Base-by-base conservation (phyloP, 37 sponge, comb jelly and placozoan genomes). In the Chondrilla cf. caribensis region DNA sequence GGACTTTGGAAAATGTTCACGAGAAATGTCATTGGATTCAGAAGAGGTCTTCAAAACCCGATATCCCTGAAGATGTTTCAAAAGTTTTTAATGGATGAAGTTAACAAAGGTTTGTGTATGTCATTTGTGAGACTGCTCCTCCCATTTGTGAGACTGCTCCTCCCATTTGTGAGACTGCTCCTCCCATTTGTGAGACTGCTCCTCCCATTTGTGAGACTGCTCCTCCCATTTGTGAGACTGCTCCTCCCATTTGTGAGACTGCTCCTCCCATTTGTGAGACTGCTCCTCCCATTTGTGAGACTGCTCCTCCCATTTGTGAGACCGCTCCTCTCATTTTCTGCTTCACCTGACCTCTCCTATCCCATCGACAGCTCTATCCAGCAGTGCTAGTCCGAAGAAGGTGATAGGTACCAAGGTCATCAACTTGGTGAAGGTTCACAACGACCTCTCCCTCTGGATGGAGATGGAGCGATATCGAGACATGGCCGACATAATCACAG, bases 401-500 rank as follows among this genome's bases (percentile, higher is more conserved):
- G 22, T 87, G 75, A 47, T 89, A 41, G 87, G 87, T 26, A 79
- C 73, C 15, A 83, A 79, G 57, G 67, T 84, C 36, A 77, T 93
- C 25, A 76, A 81, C 35, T 55, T 91, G 14, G 79, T 82, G 18
- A 94, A 94, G 64, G 54, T 97, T 0, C 71, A 82, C 58, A 88
- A 81, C 58, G 98, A 97, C 77, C 84, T 97, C 22, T 84, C 85
- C 31, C 94, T 97, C 87, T 97, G 95, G 91, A 82, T 82, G 36
- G 98, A 97, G 79, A 90, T 95, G 47, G 91, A 93, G 73, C 84
- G 86, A 85, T 93, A 81, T 54, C 87, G 90, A 66, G 80, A 87
- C 33, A 71, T 90, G 47, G 88, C 86, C 22, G 93, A 88, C 80
- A 67, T 79, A 18, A 40, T 88, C 17, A 60, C 51, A 32, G 85